Evolutionary conservation across 2,797 vertebrate genomes (phyloP).

Genomic region (Zenarchopterus dispar): DNA sequence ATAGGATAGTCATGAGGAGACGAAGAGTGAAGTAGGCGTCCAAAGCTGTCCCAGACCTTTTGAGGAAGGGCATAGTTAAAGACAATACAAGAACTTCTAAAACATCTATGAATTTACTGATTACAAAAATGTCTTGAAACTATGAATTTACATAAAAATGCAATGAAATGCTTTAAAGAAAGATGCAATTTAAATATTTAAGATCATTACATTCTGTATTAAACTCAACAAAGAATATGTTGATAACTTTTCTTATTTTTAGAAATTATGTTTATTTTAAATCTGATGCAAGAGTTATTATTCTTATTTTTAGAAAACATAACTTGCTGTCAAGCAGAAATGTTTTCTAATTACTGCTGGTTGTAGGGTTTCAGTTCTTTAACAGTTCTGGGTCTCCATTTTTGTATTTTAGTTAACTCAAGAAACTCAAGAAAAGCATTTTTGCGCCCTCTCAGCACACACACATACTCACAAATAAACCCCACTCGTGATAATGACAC

Average conservation of each 20-base stretch:
- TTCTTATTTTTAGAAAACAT: too few relatives aligned
- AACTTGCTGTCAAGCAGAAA: background rate
- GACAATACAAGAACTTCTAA: constrained; percentile 1
- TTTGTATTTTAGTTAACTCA: background rate
- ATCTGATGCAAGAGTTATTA: too few relatives aligned
- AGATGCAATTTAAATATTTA: too few relatives aligned
- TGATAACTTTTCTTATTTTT: background rate
- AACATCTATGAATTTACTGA: background rate
- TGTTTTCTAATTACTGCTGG: background rate
- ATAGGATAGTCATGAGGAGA: constrained; percentile 89
- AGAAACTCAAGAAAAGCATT: background rate
- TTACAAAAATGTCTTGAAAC: background rate
- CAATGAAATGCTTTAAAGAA: too few relatives aligned
- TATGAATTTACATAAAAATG: background rate
- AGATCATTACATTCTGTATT: too few relatives aligned
- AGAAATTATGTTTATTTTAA: too few relatives aligned
- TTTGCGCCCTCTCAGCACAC: background rate
- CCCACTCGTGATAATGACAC: too few relatives aligned
- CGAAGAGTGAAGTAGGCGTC: constrained; percentile 87
- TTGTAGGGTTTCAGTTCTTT: background rate
- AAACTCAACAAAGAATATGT: background rate
- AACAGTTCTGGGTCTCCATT: background rate
- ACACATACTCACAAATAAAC: too few relatives aligned
- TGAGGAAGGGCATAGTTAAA: constrained; percentile 14
- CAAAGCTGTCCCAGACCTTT: constrained; percentile 97